Evolutionary conservation across 2,113 vertebrate species (phyloP).

Genomic region (Neodontobutis hainanensis): DNA sequence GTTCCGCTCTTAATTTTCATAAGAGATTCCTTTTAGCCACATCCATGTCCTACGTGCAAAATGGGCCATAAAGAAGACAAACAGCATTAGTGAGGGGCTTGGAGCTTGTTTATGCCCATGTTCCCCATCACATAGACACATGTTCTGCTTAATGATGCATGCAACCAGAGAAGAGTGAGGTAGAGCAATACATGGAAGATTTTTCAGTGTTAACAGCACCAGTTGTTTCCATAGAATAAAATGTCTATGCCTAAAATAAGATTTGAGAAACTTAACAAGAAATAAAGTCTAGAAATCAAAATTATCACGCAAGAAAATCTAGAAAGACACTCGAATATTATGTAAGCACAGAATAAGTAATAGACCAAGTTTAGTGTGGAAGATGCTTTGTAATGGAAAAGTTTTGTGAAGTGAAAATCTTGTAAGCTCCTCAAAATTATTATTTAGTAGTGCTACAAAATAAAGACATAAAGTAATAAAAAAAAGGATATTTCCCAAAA

Average conservation of each 20-base stretch:
- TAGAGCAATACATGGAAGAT: conserved; percentile 24
- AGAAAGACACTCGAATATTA: too few species aligned
- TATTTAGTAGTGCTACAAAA: too few species aligned
- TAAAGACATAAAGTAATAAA: too few species aligned
- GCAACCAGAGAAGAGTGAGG: conserved; percentile 26
- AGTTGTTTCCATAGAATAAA: background rate
- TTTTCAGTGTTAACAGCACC: background rate
- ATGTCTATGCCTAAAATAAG: background rate
- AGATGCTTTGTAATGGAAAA: too few species aligned
- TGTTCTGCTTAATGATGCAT: conserved; percentile 72
- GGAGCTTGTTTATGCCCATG: conserved; percentile 57
- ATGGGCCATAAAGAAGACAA: conserved; percentile 66
- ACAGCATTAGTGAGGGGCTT: conserved; percentile 59
- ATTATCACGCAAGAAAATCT: too few species aligned
- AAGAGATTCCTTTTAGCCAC: conserved; percentile 47
- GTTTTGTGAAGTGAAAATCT: too few species aligned
- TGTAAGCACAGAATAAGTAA: too few species aligned
- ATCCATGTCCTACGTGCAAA: conserved; percentile 46
- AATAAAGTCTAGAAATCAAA: too few species aligned
- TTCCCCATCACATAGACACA: conserved; percentile 35
- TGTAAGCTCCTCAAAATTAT: too few species aligned
- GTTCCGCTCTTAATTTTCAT: conserved; percentile 41
- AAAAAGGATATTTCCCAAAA: too few species aligned
- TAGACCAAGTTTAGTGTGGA: too few species aligned
- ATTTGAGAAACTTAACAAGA: background rate